Conservation (phyloP, 2,888 invertebrate genomes). For the Drosophila paucipuncta region DNA sequence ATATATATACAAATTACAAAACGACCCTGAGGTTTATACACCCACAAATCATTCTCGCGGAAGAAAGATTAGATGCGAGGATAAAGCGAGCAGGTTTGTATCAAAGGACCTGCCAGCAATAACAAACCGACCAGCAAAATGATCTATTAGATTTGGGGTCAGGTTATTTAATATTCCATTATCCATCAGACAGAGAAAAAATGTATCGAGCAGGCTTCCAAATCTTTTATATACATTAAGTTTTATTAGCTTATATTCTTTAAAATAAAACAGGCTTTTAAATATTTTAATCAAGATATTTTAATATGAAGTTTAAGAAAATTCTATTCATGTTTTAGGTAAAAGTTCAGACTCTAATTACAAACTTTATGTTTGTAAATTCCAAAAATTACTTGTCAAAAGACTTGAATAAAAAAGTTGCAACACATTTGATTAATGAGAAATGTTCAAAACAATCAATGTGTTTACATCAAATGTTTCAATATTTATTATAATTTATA, state of each 20-base stretch:
- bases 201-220: background rate
- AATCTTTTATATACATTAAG: background rate
- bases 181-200: conserved; percentile 20
- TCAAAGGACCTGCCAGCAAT: background rate
- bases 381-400: background rate
- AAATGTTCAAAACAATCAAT: background rate
- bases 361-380: background rate
- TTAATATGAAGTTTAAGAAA: background rate
- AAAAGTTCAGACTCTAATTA: background rate
- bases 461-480: background rate
- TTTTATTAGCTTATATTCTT: background rate
- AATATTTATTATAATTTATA: background rate
- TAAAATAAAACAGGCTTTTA: background rate
- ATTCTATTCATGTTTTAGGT: background rate
- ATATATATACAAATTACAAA: conserved; percentile 35
- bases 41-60: conserved; percentile 25
- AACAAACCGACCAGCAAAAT: conserved; percentile 5
- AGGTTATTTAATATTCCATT: conserved; percentile 9
- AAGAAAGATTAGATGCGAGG: conserved; percentile 3
- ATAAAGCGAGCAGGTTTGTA: conserved; percentile 9
- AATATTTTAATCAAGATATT: background rate
- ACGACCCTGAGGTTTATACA: conserved; percentile 10
- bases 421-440: background rate
- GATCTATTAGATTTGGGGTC: conserved; percentile 21
- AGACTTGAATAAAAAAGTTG: background rate